A percentile compares a stretch with the other conserved stretches of the same genome.
These are phyloP conservation scores for Sclerurus mexicanus DNA, from an alignment of 2,113 vertebrate species.

Conservation along the genomic window DNA sequence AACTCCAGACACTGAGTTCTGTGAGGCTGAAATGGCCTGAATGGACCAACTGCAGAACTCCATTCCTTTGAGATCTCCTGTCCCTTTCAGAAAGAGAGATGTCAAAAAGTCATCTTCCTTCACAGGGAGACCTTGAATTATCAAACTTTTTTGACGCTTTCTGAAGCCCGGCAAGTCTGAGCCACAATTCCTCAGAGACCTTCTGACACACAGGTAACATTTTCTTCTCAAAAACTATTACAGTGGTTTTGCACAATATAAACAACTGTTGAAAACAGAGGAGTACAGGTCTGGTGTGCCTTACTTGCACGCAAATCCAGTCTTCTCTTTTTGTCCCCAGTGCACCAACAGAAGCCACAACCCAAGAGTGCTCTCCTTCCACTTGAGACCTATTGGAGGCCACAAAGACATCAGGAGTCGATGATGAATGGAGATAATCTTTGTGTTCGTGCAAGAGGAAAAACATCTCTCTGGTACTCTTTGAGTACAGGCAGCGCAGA, in stretches of 20 bases:
- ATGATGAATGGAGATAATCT: neutral
- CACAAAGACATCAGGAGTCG: neutral
- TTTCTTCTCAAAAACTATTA: neutral
- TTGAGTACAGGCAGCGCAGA: neutral
- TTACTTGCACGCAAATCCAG: neutral
- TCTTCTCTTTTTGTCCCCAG: neutral
- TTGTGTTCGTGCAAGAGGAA: neutral
- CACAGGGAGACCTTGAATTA: neutral
- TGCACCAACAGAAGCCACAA: neutral
- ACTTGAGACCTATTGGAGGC: neutral
- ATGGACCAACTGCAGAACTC: rapidly evolving
- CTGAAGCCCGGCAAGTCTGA: neutral
- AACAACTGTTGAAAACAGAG: neutral
- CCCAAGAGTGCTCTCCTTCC: neutral
- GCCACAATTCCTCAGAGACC: neutral
- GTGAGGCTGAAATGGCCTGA: neutral
- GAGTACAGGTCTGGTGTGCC: neutral
- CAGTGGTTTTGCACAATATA: neutral
- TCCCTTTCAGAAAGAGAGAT: neutral
- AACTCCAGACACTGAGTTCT: neutral
- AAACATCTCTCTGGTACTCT: neutral
- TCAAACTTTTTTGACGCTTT: neutral
- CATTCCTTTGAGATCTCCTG: neutral
- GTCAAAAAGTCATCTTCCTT: neutral
- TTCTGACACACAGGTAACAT: neutral